Base-by-base conservation (phyloP, 2,888 invertebrate genomes). In the Cabera pusaria region DNA sequence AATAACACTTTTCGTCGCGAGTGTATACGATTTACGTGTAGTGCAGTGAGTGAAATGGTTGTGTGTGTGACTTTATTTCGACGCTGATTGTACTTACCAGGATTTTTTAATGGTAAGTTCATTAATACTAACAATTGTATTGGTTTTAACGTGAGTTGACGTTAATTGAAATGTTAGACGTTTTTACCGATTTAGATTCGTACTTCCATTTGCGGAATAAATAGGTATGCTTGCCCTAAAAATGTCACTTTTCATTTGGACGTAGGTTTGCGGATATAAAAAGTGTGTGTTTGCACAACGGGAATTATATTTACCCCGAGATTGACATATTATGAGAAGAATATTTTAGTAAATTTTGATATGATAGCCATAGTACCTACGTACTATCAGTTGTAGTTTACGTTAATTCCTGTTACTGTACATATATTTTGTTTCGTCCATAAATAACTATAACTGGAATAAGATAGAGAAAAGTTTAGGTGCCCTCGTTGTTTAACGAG, bases 71-170 rank as follows among this genome's bases (percentile, higher is more conserved):
- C 59, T 64, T 62, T n/a, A n/a, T n/a, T 60, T 56, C 59, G 38
- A 52, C 48, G 49, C 65, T 63, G 61, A 64, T 68, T 63, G 59
- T 62, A 20, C 20, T 0, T 5, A n/a, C 7, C 58, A 45, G 66
- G 71, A 72, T 65, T 70, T 61, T 59, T 58, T 52, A 46, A 76
- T 77, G 81, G 81, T 81, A 59, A 81, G 80, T 72, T 26, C n/a
- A 18, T 24, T 14, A 14, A 14, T 14, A 14, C 14, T 3, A 2
- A 14, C 14, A 14, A n/a, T 14, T 14, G 14, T 14, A 14, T 14
- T 14, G n/a, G n/a, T n/a, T n/a, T n/a, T n/a, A n/a, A n/a, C n/a
- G n/a, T n/a, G n/a, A n/a, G n/a, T n/a, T n/a, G n/a, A n/a, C n/a
- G n/a, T n/a, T 14, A 14, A 3, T 14, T 14, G 14, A 4, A 3